A percentile compares a stretch with the other conserved stretches of the same genome.
Conservation (phyloP, 2,888 invertebrate species). For the Andricus quercusramuli region DNA sequence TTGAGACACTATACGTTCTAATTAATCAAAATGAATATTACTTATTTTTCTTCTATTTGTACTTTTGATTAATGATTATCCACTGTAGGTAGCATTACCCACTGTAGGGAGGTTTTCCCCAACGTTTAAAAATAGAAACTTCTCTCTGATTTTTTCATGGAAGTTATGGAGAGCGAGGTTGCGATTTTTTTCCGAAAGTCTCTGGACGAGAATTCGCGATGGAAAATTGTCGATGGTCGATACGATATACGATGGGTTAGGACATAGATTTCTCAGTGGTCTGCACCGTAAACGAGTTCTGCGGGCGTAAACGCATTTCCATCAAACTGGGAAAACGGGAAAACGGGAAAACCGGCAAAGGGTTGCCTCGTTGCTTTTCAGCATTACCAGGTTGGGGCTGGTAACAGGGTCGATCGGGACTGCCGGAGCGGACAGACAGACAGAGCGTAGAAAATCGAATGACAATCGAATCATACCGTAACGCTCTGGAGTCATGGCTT, state of each 20-base stretch:
- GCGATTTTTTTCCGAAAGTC: slow-evolving; percentile 43
- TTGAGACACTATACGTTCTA: too few relatives aligned
- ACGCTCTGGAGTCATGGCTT: slow-evolving; percentile 59
- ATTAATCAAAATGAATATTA: too few relatives aligned
- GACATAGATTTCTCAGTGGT: slow-evolving; percentile 67
- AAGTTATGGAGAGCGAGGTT: slow-evolving; percentile 49
- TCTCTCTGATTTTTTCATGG: background rate
- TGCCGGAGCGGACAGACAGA: slow-evolving; percentile 48
- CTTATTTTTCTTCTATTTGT: too few relatives aligned
- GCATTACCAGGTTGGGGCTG: slow-evolving; percentile 46
- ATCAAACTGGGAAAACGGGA: slow-evolving; percentile 67
- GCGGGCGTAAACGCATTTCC: slow-evolving; percentile 66
- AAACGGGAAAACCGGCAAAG: slow-evolving; percentile 66
- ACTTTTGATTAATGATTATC: too few relatives aligned
- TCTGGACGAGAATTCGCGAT: background rate
- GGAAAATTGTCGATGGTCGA: slow-evolving; percentile 15
- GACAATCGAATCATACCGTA: slow-evolving; percentile 74
- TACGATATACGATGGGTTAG: background rate
- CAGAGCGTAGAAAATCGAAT: slow-evolving; percentile 72
- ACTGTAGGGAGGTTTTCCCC: too few relatives aligned
- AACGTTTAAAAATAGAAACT: background rate
- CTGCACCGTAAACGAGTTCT: slow-evolving; percentile 65
- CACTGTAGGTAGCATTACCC: too few relatives aligned
- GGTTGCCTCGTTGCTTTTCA: slow-evolving; percentile 65
- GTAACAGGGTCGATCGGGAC: slow-evolving; percentile 44